A percentile compares a stretch with the other conserved stretches of the same genome.
Conservation (phyloP, 2,888 invertebrate genomes). For the Elysia crispata region DNA sequence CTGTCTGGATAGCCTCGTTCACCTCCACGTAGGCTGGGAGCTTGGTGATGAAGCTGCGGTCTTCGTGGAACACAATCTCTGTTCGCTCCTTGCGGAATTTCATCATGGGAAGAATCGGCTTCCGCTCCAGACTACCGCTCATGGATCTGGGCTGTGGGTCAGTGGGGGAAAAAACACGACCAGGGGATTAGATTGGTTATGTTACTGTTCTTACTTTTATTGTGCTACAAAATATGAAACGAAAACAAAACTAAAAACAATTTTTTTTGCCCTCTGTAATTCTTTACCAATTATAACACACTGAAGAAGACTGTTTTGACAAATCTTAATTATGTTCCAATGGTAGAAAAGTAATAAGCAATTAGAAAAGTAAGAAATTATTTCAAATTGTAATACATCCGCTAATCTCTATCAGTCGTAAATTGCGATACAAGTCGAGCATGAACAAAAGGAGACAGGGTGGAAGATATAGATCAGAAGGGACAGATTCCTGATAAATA, state of each 20-base stretch:
- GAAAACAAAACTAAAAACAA: background rate
- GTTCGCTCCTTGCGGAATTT: slow-evolving; percentile 65
- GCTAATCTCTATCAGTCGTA: no score
- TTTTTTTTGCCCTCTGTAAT: no score
- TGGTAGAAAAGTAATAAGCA: no score
- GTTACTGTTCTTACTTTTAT: no score
- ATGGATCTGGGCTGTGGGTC: background rate
- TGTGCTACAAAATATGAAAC: background rate
- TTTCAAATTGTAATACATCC: no score
- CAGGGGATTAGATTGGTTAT: background rate
- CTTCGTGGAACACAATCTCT: slow-evolving; percentile 66
- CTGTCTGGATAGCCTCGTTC: slow-evolving; percentile 62
- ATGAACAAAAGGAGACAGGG: background rate
- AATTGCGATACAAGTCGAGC: no score
- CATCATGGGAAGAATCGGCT: slow-evolving; percentile 64
- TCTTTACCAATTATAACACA: no score
- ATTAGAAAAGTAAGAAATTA: no score
- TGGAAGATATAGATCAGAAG: background rate
- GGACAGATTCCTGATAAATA: no score
- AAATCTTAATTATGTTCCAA: no score
- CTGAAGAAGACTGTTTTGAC: no score
- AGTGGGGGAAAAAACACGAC: background rate
- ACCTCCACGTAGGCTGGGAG: slow-evolving; percentile 67
- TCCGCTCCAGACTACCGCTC: slow-evolving; percentile 28
- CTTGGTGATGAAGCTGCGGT: slow-evolving; percentile 67